These are phyloP conservation scores for Callochromis pleurospilus DNA, from an alignment of 2,113 vertebrate genomes.

Conservation along the genomic window DNA sequence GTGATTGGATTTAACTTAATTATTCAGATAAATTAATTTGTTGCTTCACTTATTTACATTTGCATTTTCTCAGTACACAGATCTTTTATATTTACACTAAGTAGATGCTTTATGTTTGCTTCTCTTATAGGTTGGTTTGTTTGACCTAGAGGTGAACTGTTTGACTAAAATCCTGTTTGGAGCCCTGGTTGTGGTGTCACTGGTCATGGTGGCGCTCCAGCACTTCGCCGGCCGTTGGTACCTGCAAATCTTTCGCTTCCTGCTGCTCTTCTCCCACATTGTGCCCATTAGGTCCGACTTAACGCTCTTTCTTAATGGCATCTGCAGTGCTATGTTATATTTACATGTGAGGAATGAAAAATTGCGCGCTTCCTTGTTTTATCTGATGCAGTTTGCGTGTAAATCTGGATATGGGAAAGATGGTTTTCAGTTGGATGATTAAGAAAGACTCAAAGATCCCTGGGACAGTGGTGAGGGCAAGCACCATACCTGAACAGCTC, in stretches of 20 bases:
- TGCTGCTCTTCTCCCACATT: conserved; percentile 93
- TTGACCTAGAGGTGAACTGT: conserved; percentile 97
- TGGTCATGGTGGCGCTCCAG: conserved; percentile 97
- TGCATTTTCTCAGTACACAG: neutral
- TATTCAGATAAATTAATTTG: neutral
- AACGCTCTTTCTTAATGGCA: neutral
- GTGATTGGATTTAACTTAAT: neutral
- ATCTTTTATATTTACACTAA: neutral
- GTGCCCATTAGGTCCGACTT: conserved; percentile 89
- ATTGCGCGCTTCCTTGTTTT: neutral
- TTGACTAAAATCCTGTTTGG: conserved; percentile 95
- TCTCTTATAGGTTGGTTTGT: conserved; percentile 84
- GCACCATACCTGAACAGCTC: conserved; percentile 95
- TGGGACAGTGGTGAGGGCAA: conserved; percentile 89
- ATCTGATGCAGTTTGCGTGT: conserved; percentile 80
- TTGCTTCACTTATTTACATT: neutral
- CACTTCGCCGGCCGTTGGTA: conserved; percentile 97
- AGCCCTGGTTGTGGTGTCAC: conserved; percentile 87
- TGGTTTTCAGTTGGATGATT: conserved; percentile 99
- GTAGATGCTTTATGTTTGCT: neutral
- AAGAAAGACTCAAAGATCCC: conserved; percentile 93
- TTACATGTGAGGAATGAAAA: neutral
- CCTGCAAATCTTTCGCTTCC: conserved; percentile 94
- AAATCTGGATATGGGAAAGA: conserved; percentile 98
- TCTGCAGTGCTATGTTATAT: neutral